Evolutionary conservation across 37 sponge, comb jelly and placozoan genomes (phyloP).

Genomic region (Halisarca cf. caerulea): DNA sequence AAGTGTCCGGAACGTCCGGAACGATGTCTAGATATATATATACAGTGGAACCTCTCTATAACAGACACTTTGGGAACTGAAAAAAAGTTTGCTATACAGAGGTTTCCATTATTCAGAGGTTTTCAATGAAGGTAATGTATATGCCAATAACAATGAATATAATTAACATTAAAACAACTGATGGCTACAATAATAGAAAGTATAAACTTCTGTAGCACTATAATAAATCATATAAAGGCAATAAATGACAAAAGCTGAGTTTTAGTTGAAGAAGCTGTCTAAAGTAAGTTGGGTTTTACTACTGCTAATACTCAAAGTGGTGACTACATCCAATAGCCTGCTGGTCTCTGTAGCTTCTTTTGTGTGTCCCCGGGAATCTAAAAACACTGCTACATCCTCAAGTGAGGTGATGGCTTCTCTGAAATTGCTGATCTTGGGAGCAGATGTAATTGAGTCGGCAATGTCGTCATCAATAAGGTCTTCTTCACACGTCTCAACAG

Average conservation of each 20-base stretch:
- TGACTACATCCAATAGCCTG: conserved; percentile 11
- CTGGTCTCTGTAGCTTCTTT: conserved; percentile 9
- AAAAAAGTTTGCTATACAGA: not conserved
- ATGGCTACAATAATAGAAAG: not conserved
- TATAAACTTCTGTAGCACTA: conserved; percentile 1
- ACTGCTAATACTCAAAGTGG: conserved; percentile 14
- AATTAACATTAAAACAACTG: not conserved
- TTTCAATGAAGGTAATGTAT: not conserved
- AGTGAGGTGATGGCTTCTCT: not conserved
- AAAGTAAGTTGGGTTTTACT: not conserved
- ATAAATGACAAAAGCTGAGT: not conserved
- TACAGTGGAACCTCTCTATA: conserved; percentile 24
- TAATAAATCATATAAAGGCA: not conserved
- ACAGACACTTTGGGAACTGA: conserved; percentile 22
- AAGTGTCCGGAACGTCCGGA: no score
- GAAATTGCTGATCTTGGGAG: conserved; percentile 11
- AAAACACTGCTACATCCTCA: conserved; percentile 16
- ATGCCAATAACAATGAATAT: not conserved
- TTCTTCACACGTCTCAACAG: not conserved
- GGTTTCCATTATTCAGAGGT: conserved; percentile 22
- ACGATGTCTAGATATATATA: no score
- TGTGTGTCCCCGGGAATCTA: conserved; percentile 10
- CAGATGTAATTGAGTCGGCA: not conserved
- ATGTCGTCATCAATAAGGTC: conserved; percentile 4
- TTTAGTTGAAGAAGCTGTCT: not conserved